Base-by-base conservation (phyloP, 2,113 vertebrate species). In the Cichladusa arquata region DNA sequence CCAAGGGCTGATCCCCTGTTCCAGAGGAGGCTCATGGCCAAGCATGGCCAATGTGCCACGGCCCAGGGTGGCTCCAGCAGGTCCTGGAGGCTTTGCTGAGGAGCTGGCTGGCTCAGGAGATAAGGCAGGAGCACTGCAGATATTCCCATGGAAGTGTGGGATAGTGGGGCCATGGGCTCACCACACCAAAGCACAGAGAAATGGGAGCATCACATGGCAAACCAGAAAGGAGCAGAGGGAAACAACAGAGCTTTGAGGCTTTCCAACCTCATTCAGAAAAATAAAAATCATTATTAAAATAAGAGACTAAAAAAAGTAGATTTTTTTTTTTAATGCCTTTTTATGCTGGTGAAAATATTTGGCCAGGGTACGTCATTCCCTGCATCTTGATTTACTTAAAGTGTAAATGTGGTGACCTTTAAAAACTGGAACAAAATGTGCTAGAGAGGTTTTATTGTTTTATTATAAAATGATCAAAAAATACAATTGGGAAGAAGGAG, bases 361-460 rank as follows among this genome's bases (percentile, higher is more conserved):
- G 60, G 64, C 47, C 54, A 15, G 34, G 28, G 67, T 86, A 62
- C 9, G 5, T 88, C 76, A 90, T n/a, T 66, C 64, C 53, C 74
- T 62, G 88, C 93, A 90, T 92, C 96, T 93, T 96, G 90, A 92
- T 80, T 95, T 95, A 88, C 54, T 94, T 93, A 66, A 83, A 93
- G 72, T 48, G 72, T 64, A 86, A 86, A 92, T 45, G 77, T 81
- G 83, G 83, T 86, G 86, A 89, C 90, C 86, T 95, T 90, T 91
- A 93, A 91, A 85, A 92, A 79, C 53, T 56, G 61, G 73, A 76
- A 72, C 74, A 91, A 77, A 95, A 82, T 70, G 81, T 83, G 50
- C 84, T 28, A 16, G 34, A 23, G 42, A 77, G 57, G 13, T 82
- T 96, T 88, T 85, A 85, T 62, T 95, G 76, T 88, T 90, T 61